phyloP scores from a whole-genome alignment of 2,888 invertebrate species.

The Mylabris sibirica region DNA sequence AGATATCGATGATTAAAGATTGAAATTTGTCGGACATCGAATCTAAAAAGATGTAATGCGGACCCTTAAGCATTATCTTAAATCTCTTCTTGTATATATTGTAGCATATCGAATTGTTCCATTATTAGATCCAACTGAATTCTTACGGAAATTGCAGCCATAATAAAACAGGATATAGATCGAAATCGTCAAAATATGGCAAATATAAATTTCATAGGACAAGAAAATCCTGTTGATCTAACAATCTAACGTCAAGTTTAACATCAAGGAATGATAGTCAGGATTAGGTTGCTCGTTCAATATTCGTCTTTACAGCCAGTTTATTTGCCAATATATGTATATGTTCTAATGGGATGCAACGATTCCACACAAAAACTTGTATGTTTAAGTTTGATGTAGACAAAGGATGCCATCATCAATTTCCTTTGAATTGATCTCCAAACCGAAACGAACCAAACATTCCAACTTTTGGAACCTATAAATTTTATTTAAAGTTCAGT shows the following conservation, averaged over 20 bases:
- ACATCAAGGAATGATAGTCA: too few relatives aligned
- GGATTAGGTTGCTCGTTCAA: not conserved
- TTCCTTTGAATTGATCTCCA: not conserved
- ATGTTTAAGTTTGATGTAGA: not conserved
- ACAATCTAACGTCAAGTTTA: not conserved
- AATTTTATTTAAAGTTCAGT: constrained; percentile 15
- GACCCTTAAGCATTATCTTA: too few relatives aligned
- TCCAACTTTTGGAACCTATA: constrained; percentile 4
- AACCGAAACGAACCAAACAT: not conserved
- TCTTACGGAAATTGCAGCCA: too few relatives aligned
- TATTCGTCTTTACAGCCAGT: not conserved
- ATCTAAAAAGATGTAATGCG: too few relatives aligned
- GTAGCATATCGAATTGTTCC: too few relatives aligned
- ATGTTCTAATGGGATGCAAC: not conserved
- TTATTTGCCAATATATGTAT: not conserved
- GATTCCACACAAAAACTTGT: not conserved
- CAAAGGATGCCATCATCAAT: not conserved
- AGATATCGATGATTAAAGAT: too few relatives aligned
- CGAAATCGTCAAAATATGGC: not conserved
- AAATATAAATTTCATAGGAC: not conserved
- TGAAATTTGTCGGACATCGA: too few relatives aligned
- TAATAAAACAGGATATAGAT: not conserved
- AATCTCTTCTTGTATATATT: too few relatives aligned
- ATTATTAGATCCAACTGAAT: not conserved
- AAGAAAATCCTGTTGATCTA: not conserved